Base-by-base conservation (phyloP, 2,113 vertebrate species). In the Myotis brandtii region DNA sequence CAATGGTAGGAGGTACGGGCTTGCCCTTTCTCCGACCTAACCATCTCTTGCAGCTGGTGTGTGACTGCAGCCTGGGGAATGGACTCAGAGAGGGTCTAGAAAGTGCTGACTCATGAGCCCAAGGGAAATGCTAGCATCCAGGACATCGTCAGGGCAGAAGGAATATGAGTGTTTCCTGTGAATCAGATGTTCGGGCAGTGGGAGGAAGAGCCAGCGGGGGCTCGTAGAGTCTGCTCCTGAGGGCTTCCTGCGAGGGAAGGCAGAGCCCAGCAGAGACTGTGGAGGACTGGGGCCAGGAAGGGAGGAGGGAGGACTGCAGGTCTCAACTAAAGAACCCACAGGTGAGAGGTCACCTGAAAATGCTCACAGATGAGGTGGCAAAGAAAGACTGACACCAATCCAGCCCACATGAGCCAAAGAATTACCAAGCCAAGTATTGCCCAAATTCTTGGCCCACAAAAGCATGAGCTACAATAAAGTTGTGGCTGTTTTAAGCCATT, bases 271-370 rank as follows among this genome's bases (percentile, higher is more conserved):
- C 59, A 52, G 37, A 62, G 32, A 76, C 5, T 20, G 10, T 10
- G 13, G 73, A 18, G 20, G 12, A 6, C n/a, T n/a, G 2, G 9
- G 20, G 34, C 12, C 17, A 0, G 2, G 17, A 67, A 32, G 9
- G 40, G 3, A 2, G 43, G 9, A 4, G 6, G 1, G 7, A 40
- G 40, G 40, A 40, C 40, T 40, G 40, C 27, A 27, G 34, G 2
- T 48, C 40, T 81, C 86, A 56, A n/a, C 54, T 4, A 32, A 43
- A 76, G 27, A 46, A 73, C 40, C 59, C n/a, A 3, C 40, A 66
- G 43, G 30, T 48, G n/a, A 67, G 40, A 43, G 56, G 18, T 69
- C 46, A 34, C 34, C 52, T 40, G 34, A 54, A 8, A 32, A 1
- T 17, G 13, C 30, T 3, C 1, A 18, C 40, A 16, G 27, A 6